Percentiles rank a stretch among this genome's conserved stretches.
Evolutionary conservation across 2,888 invertebrate genomes (phyloP).

Genomic region (Nephrotoma appendiculata): DNA sequence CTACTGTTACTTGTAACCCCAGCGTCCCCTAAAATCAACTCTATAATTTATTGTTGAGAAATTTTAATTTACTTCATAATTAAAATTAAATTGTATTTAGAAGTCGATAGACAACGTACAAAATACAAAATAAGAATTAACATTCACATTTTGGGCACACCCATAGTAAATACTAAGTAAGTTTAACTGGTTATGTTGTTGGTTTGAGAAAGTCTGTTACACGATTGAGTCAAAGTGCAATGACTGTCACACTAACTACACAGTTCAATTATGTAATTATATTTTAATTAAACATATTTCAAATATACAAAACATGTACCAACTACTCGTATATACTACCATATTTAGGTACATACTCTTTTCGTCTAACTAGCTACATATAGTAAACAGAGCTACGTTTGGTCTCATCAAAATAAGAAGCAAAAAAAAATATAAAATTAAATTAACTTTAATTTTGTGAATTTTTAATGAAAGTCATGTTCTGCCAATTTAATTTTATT

Average conservation of each 20-base stretch:
- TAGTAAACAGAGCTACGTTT: not conserved
- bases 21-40: too few species aligned
- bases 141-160: too few species aligned
- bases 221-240: not conserved
- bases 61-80: too few species aligned
- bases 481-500: not conserved
- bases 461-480: not conserved
- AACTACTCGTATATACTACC: too few species aligned
- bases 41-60: too few species aligned
- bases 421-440: not conserved
- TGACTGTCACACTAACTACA: not conserved
- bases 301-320: not conserved
- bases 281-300: not conserved
- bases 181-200: too few species aligned
- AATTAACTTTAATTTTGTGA: not conserved
- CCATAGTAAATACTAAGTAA: too few species aligned
- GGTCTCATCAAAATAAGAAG: not conserved
- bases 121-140: too few species aligned
- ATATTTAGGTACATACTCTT: not conserved
- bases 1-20: too few species aligned
- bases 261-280: not conserved
- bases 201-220: too few species aligned
- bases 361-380: not conserved
- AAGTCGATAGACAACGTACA: too few species aligned
- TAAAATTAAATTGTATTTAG: too few species aligned